Base-by-base conservation (phyloP, 2,888 invertebrate genomes). In the Netelia virgata region DNA sequence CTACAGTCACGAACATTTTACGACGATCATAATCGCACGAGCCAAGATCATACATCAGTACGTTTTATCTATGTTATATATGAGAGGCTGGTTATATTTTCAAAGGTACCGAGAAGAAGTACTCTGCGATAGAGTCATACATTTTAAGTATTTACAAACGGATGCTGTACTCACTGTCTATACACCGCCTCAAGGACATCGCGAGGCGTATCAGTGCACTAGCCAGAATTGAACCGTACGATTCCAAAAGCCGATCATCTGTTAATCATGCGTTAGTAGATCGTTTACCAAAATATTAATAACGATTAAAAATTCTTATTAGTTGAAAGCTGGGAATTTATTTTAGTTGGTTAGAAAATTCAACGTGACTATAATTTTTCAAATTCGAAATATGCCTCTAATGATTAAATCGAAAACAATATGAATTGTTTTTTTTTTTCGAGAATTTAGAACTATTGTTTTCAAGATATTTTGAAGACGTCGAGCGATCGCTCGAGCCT, bases 101-200 rank as follows among this genome's bases (percentile, higher is more conserved):
- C 50, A 57, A 66, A 57, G 23, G 36, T 23, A 61, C 50, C 50
- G 59, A 74, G 50, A 73, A 74, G 50, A 73, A 80, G 20, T 41
- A 80, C 53, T 61, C 43, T 66, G 11, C 14, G 16, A 76, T 5
- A 53, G 16, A 68, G 73, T 11, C 28, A 41, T 10, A 14, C 10
- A 75, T 14, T 53, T 53, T 16, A 53, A 11, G n/a, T 53, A 53
- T 53, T 53, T 14, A n/a, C 16, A 16, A 14, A 53, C 3, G 14
- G 3, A 53, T 69, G 61, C 43, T 78, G 57, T 89, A 95, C 96
- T 96, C 96, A 97, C 96, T 95, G 94, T 94, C 94, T 85, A 96
- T 95, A 92, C 96, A 96, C 94, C 95, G 95, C 92, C 95, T 95
- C 85, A 97, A 95, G 93, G 96, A 95, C 89, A 94, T 95, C 85